Evolutionary conservation across 2,888 invertebrate genomes (phyloP).

Genomic region (Agrochola litura): DNA sequence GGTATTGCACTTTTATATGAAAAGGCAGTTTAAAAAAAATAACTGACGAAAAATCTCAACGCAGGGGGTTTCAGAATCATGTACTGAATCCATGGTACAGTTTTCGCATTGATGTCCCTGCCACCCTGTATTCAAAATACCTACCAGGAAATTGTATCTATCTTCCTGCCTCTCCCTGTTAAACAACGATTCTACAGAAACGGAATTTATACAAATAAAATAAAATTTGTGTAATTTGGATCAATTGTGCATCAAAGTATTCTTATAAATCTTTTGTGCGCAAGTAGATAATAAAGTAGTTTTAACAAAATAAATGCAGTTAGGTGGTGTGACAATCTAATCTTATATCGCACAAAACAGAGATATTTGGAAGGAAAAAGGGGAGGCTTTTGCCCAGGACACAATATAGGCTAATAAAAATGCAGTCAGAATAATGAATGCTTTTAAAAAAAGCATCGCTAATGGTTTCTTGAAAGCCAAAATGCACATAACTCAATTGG

Average conservation of each 20-base stretch:
- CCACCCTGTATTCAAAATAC: background rate
- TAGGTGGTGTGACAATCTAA: too few relatives aligned
- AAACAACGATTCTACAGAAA: background rate
- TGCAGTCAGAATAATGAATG: background rate
- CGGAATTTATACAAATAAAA: background rate
- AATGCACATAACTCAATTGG: background rate
- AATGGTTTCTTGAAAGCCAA: background rate
- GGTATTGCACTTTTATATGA: too few relatives aligned
- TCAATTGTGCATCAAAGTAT: background rate
- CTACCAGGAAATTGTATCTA: background rate
- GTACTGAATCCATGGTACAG: too few relatives aligned
- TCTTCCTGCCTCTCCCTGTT: background rate
- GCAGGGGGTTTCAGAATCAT: too few relatives aligned
- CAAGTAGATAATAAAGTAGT: background rate
- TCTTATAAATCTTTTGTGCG: background rate
- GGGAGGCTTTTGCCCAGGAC: too few relatives aligned
- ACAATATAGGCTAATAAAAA: background rate
- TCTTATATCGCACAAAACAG: too few relatives aligned
- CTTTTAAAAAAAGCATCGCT: background rate
- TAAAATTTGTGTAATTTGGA: background rate
- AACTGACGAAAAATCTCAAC: too few relatives aligned
- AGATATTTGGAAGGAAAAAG: too few relatives aligned
- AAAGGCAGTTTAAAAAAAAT: too few relatives aligned
- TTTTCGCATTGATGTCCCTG: too few relatives aligned
- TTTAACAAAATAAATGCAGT: background rate